Evolutionary conservation across 53 echinoderm and acorn worm genomes (phyloP).

Genomic region (Mesocentrotus franciscanus): DNA sequence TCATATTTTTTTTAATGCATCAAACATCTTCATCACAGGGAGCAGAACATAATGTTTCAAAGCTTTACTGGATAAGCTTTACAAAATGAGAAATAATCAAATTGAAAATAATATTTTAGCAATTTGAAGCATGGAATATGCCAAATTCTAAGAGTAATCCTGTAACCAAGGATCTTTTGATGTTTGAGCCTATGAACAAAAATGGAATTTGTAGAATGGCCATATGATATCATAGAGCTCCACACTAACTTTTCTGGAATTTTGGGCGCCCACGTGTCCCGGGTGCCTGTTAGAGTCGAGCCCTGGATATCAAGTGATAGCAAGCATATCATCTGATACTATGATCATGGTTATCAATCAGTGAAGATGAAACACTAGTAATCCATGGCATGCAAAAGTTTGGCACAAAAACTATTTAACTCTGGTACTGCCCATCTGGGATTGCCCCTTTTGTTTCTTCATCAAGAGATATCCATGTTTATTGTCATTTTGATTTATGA

Average conservation of each 20-base stretch:
- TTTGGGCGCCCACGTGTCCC: too few relatives aligned
- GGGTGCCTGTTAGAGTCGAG: too few relatives aligned
- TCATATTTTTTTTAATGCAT: too few relatives aligned
- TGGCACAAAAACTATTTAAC: too few relatives aligned
- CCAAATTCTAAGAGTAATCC: background rate
- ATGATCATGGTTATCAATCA: conserved; percentile 1
- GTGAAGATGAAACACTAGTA: background rate
- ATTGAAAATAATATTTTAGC: background rate
- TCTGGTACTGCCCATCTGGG: background rate
- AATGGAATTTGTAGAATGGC: background rate
- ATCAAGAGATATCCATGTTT: background rate
- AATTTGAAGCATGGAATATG: background rate
- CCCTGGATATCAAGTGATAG: background rate
- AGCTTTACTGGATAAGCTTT: background rate
- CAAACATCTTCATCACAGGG: too few relatives aligned
- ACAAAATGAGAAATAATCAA: background rate
- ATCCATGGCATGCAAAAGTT: too few relatives aligned
- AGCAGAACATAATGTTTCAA: background rate
- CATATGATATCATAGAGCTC: background rate
- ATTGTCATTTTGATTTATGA: conserved; percentile 7
- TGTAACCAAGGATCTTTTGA: background rate
- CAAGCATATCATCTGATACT: background rate
- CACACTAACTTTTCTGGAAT: too few relatives aligned
- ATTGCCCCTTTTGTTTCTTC: background rate
- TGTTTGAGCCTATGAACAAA: background rate